Evolutionary conservation across 2,113 vertebrate species (phyloP).

Genomic region (Ceyx margarethae): DNA sequence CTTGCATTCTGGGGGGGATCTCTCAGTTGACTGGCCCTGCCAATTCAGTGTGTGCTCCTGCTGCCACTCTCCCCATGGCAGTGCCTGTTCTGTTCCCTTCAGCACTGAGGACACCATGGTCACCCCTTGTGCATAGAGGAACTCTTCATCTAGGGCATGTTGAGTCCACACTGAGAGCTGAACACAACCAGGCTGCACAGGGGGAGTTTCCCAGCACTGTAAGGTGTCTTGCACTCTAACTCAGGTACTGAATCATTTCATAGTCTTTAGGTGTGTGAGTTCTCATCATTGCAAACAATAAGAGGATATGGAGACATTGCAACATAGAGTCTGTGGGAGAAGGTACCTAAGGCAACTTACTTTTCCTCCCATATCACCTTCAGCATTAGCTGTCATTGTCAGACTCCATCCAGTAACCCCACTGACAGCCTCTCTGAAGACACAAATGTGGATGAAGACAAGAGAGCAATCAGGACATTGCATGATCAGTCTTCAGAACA

Average conservation of each 20-base stretch:
- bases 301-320: neutral
- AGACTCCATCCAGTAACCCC: neutral
- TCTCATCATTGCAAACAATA: neutral
- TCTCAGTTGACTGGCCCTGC: neutral
- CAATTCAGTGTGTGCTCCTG: neutral
- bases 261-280: neutral
- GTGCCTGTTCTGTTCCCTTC: neutral
- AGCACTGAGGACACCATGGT: neutral
- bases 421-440: neutral
- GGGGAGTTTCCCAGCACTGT: neutral
- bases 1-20: neutral
- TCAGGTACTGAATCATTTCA: neutral
- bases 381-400: neutral
- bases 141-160: neutral
- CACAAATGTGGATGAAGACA: neutral
- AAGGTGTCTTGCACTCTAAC: neutral
- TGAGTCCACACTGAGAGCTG: neutral
- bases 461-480: neutral
- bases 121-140: neutral
- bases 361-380: neutral
- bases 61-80: neutral
- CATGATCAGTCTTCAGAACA: neutral
- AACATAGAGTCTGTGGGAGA: neutral
- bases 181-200: neutral
- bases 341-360: neutral